Conservation (phyloP, 2,113 vertebrate species). For the Psittacula cyanocephala region DNA sequence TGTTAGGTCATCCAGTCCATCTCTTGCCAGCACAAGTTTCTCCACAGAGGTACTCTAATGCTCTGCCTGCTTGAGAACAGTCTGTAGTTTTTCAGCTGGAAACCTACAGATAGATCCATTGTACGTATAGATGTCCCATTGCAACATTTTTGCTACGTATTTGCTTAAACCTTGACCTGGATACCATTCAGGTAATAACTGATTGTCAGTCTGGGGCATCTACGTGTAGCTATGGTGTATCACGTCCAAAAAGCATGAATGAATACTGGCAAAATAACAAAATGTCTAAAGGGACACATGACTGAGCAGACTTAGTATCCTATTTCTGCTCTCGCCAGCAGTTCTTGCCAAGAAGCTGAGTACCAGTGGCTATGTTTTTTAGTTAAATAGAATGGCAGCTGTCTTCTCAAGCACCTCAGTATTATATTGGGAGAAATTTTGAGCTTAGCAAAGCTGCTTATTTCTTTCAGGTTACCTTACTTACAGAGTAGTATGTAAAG, state of each 20-base stretch:
- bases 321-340: not conserved
- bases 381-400: not conserved
- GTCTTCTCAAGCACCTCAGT: not conserved
- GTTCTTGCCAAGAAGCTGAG: conserved; percentile 31
- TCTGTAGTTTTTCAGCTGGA: not conserved
- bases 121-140: not conserved
- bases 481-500: not conserved
- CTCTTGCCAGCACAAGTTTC: not conserved
- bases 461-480: not conserved
- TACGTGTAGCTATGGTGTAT: not conserved
- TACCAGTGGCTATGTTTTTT: not conserved
- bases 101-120: not conserved
- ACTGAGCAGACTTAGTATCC: conserved; percentile 1
- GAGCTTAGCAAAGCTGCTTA: not conserved
- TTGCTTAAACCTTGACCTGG: not conserved
- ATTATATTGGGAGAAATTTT: not conserved
- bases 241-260: conserved; percentile 28
- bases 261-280: conserved; percentile 39
- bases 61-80: not conserved
- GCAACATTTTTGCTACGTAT: not conserved
- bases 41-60: not conserved
- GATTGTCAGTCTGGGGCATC: not conserved
- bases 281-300: conserved; percentile 26
- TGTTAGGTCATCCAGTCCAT: conserved; percentile 23
- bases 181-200: not conserved